Conservation (phyloP, 2,888 invertebrate species). For the Scaptomyza polygonia region DNA sequence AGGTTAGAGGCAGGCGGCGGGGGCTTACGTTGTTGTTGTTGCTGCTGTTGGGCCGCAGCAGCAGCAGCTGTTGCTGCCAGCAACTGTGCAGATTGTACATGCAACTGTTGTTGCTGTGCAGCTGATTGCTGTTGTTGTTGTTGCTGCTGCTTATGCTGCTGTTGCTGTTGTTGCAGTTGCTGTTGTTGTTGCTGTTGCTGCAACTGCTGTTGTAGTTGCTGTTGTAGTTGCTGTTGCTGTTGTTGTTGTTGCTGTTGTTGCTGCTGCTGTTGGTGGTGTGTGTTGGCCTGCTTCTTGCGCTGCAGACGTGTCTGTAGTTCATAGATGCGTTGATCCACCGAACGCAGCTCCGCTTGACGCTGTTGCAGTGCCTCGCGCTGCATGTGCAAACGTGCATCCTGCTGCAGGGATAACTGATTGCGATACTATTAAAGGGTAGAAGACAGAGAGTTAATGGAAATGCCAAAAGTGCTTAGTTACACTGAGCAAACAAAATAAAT, state of each 20-base stretch:
- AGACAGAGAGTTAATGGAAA: neutral
- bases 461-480: slow-evolving; percentile 12
- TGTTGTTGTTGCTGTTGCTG: slow-evolving; percentile 63
- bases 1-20: slow-evolving; percentile 47
- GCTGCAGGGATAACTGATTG: slow-evolving; percentile 97
- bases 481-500: neutral
- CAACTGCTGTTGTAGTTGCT: slow-evolving; percentile 41
- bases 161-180: slow-evolving; percentile 22
- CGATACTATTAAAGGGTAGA: slow-evolving; percentile 89
- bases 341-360: slow-evolving; percentile 95
- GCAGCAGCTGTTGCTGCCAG: slow-evolving; percentile 62
- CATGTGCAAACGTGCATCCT: slow-evolving; percentile 94
- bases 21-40: slow-evolving; percentile 54
- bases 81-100: slow-evolving; percentile 54
- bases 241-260: slow-evolving; percentile 64
- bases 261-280: slow-evolving; percentile 75
- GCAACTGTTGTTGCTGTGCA: slow-evolving; percentile 56
- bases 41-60: slow-evolving; percentile 42
- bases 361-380: slow-evolving; percentile 95
- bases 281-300: slow-evolving; percentile 90
- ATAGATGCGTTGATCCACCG: slow-evolving; percentile 96
- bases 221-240: slow-evolving; percentile 46
- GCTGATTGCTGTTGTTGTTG: slow-evolving; percentile 51
- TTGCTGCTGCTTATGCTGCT: neutral
- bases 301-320: slow-evolving; percentile 96